Evolutionary conservation across 2,888 invertebrate genomes (phyloP), one percentile per base, ranked within the genome.

Genomic region (Conus canariensis): DNA sequence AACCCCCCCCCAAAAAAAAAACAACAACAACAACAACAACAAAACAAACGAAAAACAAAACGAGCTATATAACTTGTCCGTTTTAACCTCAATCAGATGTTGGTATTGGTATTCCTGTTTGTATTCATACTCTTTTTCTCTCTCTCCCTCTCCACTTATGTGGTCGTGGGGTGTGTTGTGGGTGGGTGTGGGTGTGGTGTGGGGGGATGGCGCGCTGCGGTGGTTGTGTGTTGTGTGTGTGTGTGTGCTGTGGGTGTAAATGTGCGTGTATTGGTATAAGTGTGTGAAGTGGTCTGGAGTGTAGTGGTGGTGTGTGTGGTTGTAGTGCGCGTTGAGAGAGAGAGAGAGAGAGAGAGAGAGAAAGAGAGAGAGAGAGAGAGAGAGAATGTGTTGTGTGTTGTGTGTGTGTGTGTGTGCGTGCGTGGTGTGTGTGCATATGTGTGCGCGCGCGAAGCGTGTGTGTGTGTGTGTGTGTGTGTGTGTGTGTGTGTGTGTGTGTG

Each of bases 401-500:
- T 12, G 58, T 58, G 58, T 14, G 56, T 83, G 5, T 58, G 83
- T 58, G 58, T 58, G 83, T 58, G 83, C 22, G 19, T 83, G 83
- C 22, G 58, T 58, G 2, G 83, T 8, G 83, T 1, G 83, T 0
- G 58, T 83, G 83, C 58, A 59, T 83, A 45, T 83, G 59, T 83
- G 56, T 83, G 83, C 8, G 83, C 22, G 58, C 16, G 83, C 45
- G 83, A 56, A 8, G 83, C 14, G 58, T 19, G 58, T 83, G 58
- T 58, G 83, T 83, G 58, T 83, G 83, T 83, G 83, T 83, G 58
- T 83, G 58, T 14, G 19, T 58, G 83, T 22, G 83, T 56, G 5
- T 22, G 58, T 83, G 58, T 59, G 83, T 56, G 56, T 19, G 58
- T 58, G 83, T 83, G 83, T 83, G 83, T 83, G 83, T 83, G n/a